Conservation (phyloP, 2,888 invertebrate species). For the Agrilus cyanescens region DNA sequence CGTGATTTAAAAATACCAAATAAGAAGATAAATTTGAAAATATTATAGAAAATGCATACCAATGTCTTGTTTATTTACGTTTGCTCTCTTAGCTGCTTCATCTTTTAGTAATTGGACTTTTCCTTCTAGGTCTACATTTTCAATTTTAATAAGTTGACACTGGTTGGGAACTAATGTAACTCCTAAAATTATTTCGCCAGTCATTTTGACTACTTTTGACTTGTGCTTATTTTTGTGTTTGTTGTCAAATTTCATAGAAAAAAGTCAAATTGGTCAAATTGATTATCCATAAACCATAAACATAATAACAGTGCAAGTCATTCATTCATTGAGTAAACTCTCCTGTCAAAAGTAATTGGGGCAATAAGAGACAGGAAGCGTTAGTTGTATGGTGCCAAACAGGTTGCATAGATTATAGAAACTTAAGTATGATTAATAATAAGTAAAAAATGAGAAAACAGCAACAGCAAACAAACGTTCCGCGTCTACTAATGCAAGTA, state of each 20-base stretch:
- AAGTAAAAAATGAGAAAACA: no score
- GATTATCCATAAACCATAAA: no score
- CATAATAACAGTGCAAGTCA: no score
- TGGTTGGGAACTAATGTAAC: constrained; percentile 40
- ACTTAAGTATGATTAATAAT: no score
- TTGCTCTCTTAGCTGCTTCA: constrained; percentile 45
- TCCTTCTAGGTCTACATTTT: constrained; percentile 47
- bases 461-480: no score
- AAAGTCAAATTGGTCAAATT: constrained; percentile 16
- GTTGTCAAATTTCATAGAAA: constrained; percentile 15
- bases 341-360: no score
- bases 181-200: constrained; percentile 32
- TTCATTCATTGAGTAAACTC: no score
- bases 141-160: constrained; percentile 44
- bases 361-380: no score
- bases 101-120: constrained; percentile 47
- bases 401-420: no score
- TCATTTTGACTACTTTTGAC: constrained; percentile 6
- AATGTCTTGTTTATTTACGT: constrained; percentile 43
- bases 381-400: no score
- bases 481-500: no score
- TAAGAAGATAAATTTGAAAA: neutral
- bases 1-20: neutral
- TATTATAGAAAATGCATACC: constrained; percentile 32
- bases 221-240: no score